Evolutionary conservation across 2,113 vertebrate species (phyloP), one percentile per base, ranked within the genome.

Genomic region (Tragelaphus imberbis): DNA sequence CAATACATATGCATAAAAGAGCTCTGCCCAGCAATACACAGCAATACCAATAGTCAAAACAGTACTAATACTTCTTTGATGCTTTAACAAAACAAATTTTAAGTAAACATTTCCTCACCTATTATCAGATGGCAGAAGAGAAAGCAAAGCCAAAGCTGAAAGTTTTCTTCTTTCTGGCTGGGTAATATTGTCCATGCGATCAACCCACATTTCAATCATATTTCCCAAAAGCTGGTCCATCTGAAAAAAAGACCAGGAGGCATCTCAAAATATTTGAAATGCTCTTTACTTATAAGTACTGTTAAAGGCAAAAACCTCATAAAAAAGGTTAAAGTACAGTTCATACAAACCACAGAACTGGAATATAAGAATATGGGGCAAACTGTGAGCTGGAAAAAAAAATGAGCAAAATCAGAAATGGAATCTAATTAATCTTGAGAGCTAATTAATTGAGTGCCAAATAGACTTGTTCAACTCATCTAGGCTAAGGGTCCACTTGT

Each of bases 161-260:
- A 99, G 99, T 93, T 99, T 99, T 98, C 99, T 99, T 98, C 99
- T 99, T 98, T 99, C 99, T 47, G 99, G 99, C 98, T 99, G 99
- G 71, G 99, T 99, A 98, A 99, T 99, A 98, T 99, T 99, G 98
- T 99, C 99, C 99, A 99, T 99, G 81, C 99, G 99, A 98, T 99
- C 99, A 92, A 99, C 99, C 99, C 99, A 99, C 99, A 99, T 99
- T 99, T 99, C 99, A 98, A 99, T 99, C 98, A 99, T 95, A 77
- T 97, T 99, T 95, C 99, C 99, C 97, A 99, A 98, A 97, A 99
- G 98, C 96, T 99, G 99, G 93, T 99, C 99, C 97, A 99, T 98
- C 99, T 99, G 97, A 63, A 97, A 96, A 75, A 97, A 61, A 91
- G 6, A 94, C 1, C 61, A 80, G 40, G 40, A 56, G 25, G 19